Evolutionary conservation across 2,888 invertebrate genomes (phyloP), one percentile per base, ranked within the genome.

Genomic region (Diaphora mendica): DNA sequence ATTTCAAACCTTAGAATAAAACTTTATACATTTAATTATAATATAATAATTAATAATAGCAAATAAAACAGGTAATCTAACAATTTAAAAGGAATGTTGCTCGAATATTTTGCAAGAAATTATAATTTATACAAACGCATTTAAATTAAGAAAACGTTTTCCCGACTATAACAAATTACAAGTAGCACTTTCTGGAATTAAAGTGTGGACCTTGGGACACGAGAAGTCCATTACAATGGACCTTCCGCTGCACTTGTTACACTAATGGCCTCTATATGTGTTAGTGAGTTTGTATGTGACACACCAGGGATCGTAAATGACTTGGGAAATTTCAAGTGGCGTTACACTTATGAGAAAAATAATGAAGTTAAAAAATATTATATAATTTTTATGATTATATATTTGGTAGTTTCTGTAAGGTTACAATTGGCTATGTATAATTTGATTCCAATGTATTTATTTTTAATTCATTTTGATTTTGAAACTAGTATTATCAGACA

Each of bases 151-250:
- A 74, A 64, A 68, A 68, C 35, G 30, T 67, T 75, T 65, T 64
- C 71, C 66, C 75, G 62, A 66, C 55, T 44, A 51, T 75, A 48
- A 35, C 35, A 51, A 77, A 73, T 80, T 77, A 77, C 73, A 66
- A 67, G 76, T 42, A 74, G 73, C 78, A 79, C 79, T 84, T 81
- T 79, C 72, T 79, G 64, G 70, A 79, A 81, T 81, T 75, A 79
- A 81, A 82, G 78, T 66, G 73, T 71, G 80, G 68, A 80, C 79
- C 77, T 85, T 78, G 81, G 79, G 82, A 91, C 91, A 91, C 73
- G 89, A 84, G 85, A 91, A 91, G 80, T 89, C 91, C 91, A 91
- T 91, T 91, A 90, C 87, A 83, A 82, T 81, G 80, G 82, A 82
- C 87, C 87, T 89, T 90, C 86, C 86, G 84, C 81, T 87, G 88